Evolutionary conservation across 2,888 invertebrate genomes (phyloP), one percentile per base, ranked within the genome.

Genomic region (Meloe dianella): DNA sequence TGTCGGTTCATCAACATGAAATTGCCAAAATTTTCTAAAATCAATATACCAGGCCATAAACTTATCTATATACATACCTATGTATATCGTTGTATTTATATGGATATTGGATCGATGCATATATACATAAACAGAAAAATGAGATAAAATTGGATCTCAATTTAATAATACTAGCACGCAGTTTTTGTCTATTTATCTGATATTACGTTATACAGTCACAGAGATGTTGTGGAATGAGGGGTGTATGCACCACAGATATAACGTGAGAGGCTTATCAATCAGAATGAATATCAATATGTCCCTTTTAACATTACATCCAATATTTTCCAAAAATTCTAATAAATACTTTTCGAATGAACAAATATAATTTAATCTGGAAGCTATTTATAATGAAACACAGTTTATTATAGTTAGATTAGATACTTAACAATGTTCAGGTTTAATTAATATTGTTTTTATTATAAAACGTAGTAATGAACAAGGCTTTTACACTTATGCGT

Each of bases 251-350:
- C 12, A 24, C n/a, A 27, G 27, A 12, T n/a, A n/a, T n/a, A 54
- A 54, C 54, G 54, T 27, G 24, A 54, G 7, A 7, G 54, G n/a
- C 27, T 54, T 54, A 54, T 54, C 27, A 54, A 54, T 54, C 27
- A 54, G 12, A 27, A 54, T 27, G n/a, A 54, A 54, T 27, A 54
- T 54, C 54, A 27, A 54, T 54, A 54, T 27, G n/a, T n/a, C n/a
- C n/a, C n/a, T n/a, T n/a, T n/a, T n/a, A n/a, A n/a, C 27, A 3
- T 6, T 7, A 14, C 27, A 6, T 27, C 14, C 24, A 24, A 14
- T 54, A 5, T 24, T 20, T 9, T 8, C 20, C 10, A 7, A 8
- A 22, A 51, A 51, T 41, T 41, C 41, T 41, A 6, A 32, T 32
- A 32, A 41, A 41, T 41, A 41, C 17, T 17, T 41, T n/a, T 17